A percentile compares a stretch with the other conserved stretches of the same genome.
Evolutionary conservation across 64 coral and sea anemone species (phyloP).

Genomic region (Montipora sp.): DNA sequence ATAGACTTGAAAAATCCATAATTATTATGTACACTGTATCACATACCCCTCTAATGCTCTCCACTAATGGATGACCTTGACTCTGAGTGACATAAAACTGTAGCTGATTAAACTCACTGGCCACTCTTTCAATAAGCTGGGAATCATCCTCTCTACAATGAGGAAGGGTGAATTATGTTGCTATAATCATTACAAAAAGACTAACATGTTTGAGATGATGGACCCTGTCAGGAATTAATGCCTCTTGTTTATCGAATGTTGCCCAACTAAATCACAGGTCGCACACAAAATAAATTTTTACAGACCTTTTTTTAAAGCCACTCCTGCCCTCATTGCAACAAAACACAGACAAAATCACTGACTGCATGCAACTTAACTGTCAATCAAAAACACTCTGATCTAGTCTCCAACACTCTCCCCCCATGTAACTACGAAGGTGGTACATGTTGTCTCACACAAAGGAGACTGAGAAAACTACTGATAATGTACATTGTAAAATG

Average conservation of each 20-base stretch:
- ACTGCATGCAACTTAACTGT: too few species aligned
- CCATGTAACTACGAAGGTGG: not conserved
- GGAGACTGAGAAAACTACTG: not conserved
- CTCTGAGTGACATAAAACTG: constrained; percentile 98
- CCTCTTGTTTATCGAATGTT: too few species aligned
- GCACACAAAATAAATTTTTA: too few species aligned
- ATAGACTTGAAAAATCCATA: not conserved
- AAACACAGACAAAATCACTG: too few species aligned
- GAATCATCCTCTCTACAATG: constrained; percentile 85
- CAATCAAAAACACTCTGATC: not conserved
- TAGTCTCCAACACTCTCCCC: constrained; percentile 17
- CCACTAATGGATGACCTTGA: constrained; percentile 88
- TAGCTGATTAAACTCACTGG: constrained; percentile 97
- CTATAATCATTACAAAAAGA: too few species aligned
- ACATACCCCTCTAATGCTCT: constrained; percentile 83
- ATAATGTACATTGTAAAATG: not conserved
- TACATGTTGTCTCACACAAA: not conserved
- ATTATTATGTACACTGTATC: too few species aligned
- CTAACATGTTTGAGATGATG: too few species aligned
- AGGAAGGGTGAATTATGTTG: not conserved
- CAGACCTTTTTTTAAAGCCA: too few species aligned
- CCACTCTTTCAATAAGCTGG: constrained; percentile 95
- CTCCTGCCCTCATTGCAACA: too few species aligned
- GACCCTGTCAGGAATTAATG: too few species aligned
- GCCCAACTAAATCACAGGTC: too few species aligned